phyloP scores from a whole-genome alignment of 2,113 vertebrate species.

The Forbesichthys papilliferus region DNA sequence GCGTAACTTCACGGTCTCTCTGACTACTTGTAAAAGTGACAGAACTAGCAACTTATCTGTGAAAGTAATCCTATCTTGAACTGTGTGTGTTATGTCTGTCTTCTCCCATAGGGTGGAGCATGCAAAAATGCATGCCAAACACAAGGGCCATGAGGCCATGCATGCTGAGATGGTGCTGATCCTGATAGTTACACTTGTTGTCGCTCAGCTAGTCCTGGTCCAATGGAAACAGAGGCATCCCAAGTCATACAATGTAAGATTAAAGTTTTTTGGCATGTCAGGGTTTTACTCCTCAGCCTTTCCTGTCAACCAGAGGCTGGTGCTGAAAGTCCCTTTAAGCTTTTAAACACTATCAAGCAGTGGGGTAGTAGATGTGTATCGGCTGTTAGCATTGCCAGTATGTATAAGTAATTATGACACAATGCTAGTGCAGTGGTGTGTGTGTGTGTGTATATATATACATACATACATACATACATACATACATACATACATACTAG shows the following conservation, averaged over 20 bases:
- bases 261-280: not conserved
- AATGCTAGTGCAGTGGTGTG: too few relatives aligned
- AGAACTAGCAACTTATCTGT: not conserved
- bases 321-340: too few relatives aligned
- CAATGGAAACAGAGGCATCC: constrained; percentile 98
- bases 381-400: too few relatives aligned
- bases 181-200: constrained; percentile 92
- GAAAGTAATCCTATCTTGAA: not conserved
- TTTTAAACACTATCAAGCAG: too few relatives aligned
- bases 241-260: constrained; percentile 95
- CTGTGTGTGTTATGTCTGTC: constrained; percentile 17
- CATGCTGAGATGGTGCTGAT: constrained; percentile 99
- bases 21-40: not conserved
- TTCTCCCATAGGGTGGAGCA: constrained; percentile 87
- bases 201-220: constrained; percentile 94
- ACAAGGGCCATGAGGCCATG: constrained; percentile 97
- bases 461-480: too few relatives aligned
- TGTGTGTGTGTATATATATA: too few relatives aligned
- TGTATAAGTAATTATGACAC: too few relatives aligned
- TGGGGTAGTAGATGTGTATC: too few relatives aligned
- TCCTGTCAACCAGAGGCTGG: too few relatives aligned
- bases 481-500: too few relatives aligned
- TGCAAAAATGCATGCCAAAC: constrained; percentile 95
- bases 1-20: not conserved
- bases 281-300: too few relatives aligned